A percentile compares a stretch with the other conserved stretches of the same genome.
Evolutionary conservation across 2,888 invertebrate species (phyloP).

Genomic region (Bellardia pandia): DNA sequence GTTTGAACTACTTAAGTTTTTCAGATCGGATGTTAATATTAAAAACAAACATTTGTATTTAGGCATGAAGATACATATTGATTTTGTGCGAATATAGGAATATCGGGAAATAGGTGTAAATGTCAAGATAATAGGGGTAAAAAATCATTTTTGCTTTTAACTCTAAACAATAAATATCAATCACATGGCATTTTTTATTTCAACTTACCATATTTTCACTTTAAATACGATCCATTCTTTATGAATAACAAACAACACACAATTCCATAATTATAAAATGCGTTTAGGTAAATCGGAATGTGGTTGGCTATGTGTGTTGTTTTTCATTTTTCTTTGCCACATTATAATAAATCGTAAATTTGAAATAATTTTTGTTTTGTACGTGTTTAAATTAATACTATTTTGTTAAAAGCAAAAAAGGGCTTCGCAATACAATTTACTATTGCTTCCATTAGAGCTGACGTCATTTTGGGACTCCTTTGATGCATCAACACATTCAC

Average conservation of each 20-base stretch:
- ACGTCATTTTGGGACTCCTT: constrained; percentile 55
- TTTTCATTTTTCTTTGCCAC: neutral
- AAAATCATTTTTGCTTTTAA: too few species aligned
- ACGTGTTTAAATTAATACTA: constrained; percentile 56
- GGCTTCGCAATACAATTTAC: constrained; percentile 18
- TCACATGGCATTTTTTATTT: neutral
- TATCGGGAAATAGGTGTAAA: too few species aligned
- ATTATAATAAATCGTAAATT: constrained; percentile 35
- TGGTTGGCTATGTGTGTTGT: neutral
- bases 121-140: too few species aligned
- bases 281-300: neutral
- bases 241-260: neutral
- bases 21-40: too few species aligned
- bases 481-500: neutral
- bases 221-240: neutral
- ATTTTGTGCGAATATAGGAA: neutral
- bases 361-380: constrained; percentile 49
- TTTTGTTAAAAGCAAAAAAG: constrained; percentile 39
- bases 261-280: constrained; percentile 21
- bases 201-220: constrained; percentile 1
- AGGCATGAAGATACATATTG: too few species aligned
- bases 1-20: too few species aligned
- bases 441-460: constrained; percentile 1
- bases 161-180: neutral
- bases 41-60: too few species aligned